phyloP scores from a whole-genome alignment of 1,140 invertebrate species.

The Drosophila ananassae region DNA sequence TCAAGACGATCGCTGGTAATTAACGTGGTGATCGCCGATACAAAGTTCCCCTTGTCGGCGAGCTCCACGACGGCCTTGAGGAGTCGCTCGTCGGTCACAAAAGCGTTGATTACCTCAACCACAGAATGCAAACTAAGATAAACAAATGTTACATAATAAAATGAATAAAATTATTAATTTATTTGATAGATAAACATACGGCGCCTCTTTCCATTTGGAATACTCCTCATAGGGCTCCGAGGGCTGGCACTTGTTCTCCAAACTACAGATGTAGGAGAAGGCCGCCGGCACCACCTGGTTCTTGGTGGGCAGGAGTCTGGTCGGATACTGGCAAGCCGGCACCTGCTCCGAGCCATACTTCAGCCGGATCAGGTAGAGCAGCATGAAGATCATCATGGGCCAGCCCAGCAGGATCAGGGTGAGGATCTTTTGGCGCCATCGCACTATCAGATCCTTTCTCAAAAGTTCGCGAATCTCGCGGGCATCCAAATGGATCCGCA shows the following conservation, averaged over 20 bases:
- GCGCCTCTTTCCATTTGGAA: slow-evolving; percentile 86
- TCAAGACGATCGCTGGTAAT: slow-evolving; percentile 86
- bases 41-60: slow-evolving; percentile 86
- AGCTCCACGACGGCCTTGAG: slow-evolving; percentile 85
- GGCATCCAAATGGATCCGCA: slow-evolving; percentile 55
- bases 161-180: not conserved
- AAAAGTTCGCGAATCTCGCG: slow-evolving; percentile 76
- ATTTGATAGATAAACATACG: slow-evolving; percentile 83
- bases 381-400: slow-evolving; percentile 72
- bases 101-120: slow-evolving; percentile 84
- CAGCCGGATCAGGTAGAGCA: slow-evolving; percentile 77
- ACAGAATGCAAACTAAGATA: slow-evolving; percentile 83
- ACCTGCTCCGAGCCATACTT: slow-evolving; percentile 68
- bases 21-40: slow-evolving; percentile 86
- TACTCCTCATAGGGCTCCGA: slow-evolving; percentile 86
- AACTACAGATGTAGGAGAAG: slow-evolving; percentile 88
- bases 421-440: slow-evolving; percentile 76
- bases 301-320: slow-evolving; percentile 86
- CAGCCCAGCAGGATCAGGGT: slow-evolving; percentile 65
- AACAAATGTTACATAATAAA: not conserved
- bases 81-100: slow-evolving; percentile 84
- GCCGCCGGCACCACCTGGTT: slow-evolving; percentile 87
- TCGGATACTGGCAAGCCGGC: slow-evolving; percentile 86
- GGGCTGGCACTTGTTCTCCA: slow-evolving; percentile 87
- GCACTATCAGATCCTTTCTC: slow-evolving; percentile 77